Conservation (phyloP, 2,113 vertebrate species). For the Nibea albiflora region DNA sequence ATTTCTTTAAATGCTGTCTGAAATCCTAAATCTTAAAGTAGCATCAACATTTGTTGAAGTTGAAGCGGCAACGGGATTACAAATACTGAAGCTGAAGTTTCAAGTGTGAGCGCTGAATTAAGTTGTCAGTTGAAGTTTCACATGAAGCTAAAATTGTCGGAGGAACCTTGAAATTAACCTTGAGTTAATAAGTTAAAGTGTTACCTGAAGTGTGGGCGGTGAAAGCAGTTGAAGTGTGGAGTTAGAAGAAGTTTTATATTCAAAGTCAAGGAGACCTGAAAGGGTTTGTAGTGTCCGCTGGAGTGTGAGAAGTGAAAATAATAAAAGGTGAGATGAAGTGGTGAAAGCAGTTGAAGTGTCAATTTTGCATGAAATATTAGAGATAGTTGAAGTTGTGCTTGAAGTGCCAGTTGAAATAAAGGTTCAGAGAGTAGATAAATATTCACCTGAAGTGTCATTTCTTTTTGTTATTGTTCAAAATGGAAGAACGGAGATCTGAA, state of each 20-base stretch:
- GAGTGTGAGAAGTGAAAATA: background rate
- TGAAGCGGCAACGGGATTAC: background rate
- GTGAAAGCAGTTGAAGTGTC: background rate
- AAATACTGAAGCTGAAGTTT: background rate
- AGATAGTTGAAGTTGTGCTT: background rate
- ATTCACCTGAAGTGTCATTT: too few species aligned
- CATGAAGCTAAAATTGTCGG: background rate
- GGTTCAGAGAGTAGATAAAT: too few species aligned
- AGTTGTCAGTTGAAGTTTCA: background rate
- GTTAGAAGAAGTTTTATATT: background rate
- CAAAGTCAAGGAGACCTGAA: background rate
- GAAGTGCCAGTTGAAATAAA: background rate
- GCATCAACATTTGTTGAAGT: background rate
- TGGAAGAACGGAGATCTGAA: too few species aligned
- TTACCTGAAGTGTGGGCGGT: background rate
- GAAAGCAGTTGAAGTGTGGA: background rate
- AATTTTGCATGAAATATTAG: background rate
- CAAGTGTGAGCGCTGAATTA: background rate
- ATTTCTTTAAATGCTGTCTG: background rate
- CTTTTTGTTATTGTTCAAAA: too few species aligned
- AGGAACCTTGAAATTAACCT: too few species aligned
- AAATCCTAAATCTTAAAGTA: background rate
- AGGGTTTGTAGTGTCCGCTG: background rate
- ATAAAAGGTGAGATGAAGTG: too few species aligned
- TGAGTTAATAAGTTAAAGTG: background rate